Evolutionary conservation across 2,888 invertebrate species (phyloP).

Genomic region (Pinctada fucata): DNA sequence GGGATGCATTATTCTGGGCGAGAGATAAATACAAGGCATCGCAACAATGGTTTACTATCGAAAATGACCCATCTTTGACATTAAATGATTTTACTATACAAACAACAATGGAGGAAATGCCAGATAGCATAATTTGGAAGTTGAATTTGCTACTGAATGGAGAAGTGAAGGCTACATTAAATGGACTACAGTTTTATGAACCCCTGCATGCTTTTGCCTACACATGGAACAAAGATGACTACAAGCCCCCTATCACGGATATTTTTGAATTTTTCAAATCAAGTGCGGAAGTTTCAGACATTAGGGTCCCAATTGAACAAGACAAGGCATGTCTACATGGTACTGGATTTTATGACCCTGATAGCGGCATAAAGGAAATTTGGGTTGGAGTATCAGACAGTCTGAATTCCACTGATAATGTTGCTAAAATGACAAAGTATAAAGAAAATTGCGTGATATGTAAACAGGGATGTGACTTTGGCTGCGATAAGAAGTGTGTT

Average conservation of each 20-base stretch:
- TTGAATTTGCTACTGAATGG: conserved; percentile 32
- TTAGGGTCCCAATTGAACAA: conserved; percentile 43
- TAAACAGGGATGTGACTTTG: conserved; percentile 39
- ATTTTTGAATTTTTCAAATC: conserved; percentile 50
- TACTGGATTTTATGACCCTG: conserved; percentile 51
- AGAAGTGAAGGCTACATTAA: conserved; percentile 32
- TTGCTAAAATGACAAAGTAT: conserved; percentile 37
- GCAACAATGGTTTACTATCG: conserved; percentile 30
- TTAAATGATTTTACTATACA: conserved; percentile 26
- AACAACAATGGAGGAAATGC: conserved; percentile 16
- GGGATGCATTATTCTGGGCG: conserved; percentile 45
- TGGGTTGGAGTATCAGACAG: conserved; percentile 54
- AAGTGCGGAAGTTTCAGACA: conserved; percentile 36
- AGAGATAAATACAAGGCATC: conserved; percentile 30
- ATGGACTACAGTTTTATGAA: conserved; percentile 31
- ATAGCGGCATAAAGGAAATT: conserved; percentile 57
- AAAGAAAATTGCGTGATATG: conserved; percentile 51
- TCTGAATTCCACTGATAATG: conserved; percentile 40
- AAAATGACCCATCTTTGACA: conserved; percentile 32
- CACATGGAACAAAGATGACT: conserved; percentile 50
- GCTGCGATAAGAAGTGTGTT: conserved; percentile 43
- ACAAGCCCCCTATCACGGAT: conserved; percentile 49
- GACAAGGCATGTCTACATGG: conserved; percentile 51
- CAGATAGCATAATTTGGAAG: conserved; percentile 20
- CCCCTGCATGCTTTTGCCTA: conserved; percentile 19